A percentile compares a stretch with the other conserved stretches of the same genome.
These are phyloP conservation scores for Zoroaster sp. DNA, from an alignment of 53 echinoderm and acorn worm species.

Conservation along the genomic window DNA sequence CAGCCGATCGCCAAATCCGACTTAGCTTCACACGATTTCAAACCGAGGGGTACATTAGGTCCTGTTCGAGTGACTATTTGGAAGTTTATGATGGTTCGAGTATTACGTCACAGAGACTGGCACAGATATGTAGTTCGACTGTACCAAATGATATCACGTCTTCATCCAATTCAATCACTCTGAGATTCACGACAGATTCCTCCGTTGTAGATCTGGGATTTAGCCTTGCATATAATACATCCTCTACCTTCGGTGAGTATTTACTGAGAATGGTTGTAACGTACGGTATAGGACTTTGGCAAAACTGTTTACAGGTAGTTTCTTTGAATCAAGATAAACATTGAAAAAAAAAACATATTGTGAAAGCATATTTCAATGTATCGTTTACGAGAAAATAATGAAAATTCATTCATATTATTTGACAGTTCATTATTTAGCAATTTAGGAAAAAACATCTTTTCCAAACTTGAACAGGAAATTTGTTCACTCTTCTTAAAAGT, in stretches of 20 bases:
- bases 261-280: too few relatives aligned
- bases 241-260: neutral
- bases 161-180: neutral
- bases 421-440: too few relatives aligned
- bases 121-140: neutral
- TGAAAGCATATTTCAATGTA: neutral
- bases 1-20: conserved; percentile 41
- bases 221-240: neutral
- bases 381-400: neutral
- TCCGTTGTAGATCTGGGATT: neutral
- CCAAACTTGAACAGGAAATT: too few relatives aligned
- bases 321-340: neutral
- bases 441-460: too few relatives aligned
- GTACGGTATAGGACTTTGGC: too few relatives aligned
- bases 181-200: neutral
- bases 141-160: neutral
- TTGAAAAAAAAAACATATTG: neutral
- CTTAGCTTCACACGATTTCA: conserved; percentile 61
- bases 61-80: neutral
- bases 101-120: neutral
- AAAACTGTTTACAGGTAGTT: neutral
- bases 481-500: too few relatives aligned
- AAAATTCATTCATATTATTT: neutral
- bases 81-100: neutral
- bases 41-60: conserved; percentile 39